Percentiles rank a stretch among this genome's conserved stretches.
These are phyloP conservation scores for Teleiodes luculella DNA, from an alignment of 2,888 invertebrate genomes.

Conservation along the genomic window DNA sequence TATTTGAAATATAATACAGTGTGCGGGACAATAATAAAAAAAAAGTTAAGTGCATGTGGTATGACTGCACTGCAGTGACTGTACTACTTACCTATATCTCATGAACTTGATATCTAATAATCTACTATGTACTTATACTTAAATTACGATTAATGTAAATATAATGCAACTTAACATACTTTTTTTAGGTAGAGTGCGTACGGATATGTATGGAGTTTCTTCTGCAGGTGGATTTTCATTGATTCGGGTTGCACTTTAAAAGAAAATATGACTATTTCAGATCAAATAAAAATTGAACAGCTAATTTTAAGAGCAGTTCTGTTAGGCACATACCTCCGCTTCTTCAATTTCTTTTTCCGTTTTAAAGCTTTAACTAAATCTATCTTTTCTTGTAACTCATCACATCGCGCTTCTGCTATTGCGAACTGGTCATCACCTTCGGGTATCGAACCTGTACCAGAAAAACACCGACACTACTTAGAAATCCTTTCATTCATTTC, in stretches of 20 bases:
- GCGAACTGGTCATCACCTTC: slow-evolving; percentile 64
- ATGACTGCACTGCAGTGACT: no score
- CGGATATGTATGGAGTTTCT: slow-evolving; percentile 50
- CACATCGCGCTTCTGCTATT: slow-evolving; percentile 59
- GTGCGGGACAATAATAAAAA: no score
- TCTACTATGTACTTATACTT: no score
- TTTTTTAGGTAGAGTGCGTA: slow-evolving; percentile 63
- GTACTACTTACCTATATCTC: no score
- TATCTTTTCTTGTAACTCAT: slow-evolving; percentile 64
- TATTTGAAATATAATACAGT: no score
- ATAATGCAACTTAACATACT: slow-evolving; percentile 45
- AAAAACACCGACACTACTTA: not conserved
- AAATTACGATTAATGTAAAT: no score
- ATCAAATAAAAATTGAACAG: not conserved
- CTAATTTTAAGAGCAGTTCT: not conserved
- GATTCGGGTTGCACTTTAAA: slow-evolving; percentile 54
- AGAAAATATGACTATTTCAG: not conserved
- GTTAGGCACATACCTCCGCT: slow-evolving; percentile 48
- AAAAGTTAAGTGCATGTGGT: no score
- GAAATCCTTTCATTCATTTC: not conserved
- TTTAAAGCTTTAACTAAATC: slow-evolving; percentile 60
- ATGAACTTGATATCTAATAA: no score
- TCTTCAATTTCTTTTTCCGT: slow-evolving; percentile 61
- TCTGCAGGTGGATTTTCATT: slow-evolving; percentile 40
- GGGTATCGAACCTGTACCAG: slow-evolving; percentile 54